Base-by-base conservation (phyloP, 2,888 invertebrate genomes). In the Pseudococcus jackbeardsleyi region DNA sequence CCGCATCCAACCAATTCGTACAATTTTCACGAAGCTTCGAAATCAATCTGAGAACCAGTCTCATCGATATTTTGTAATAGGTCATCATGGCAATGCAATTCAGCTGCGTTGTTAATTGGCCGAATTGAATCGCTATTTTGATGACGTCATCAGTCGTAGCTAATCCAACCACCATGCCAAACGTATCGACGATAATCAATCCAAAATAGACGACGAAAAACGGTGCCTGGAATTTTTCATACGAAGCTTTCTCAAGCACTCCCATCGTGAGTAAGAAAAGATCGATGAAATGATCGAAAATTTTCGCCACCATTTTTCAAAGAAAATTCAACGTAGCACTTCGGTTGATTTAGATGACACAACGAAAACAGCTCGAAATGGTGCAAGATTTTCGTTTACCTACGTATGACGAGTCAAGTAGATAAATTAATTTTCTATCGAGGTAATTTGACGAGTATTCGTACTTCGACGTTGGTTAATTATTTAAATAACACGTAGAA, bases 221-320 rank as follows among this genome's bases (percentile, higher is more conserved):
- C 0, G 79, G 42, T n/a, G n/a, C 8, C 2, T 17, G 17, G 79
- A 11, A 79, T 42, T 42, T 79, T 6, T 42, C 42, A 9, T 42
- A 79, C n/a, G 5, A 7, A 2, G 17, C n/a, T n/a, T 79, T 79
- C n/a, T 79, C 79, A 9, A 42, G 7, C 9, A 79, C 79, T n/a
- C 79, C 79, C 42, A 79, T 39, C 8, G 79, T 39, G 8, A 79
- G 42, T 42, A 79, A 15, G 33, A 79, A 72, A 11, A 72, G 68
- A 15, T 72, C 68, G 68, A 72, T 72, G 33, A 72, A 72, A 33
- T 33, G n/a, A 33, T 72, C 11, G 68, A 72, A 72, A 33, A 72
- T 72, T 72, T 72, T 72, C 26, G 15, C 6, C 15, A 15, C 12
- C 68, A 72, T 72, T 9, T 72, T 72, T 33, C 26, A 3, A 33